Conservation (phyloP, 2,797 vertebrate species). For the Sphenodon punctatus region DNA sequence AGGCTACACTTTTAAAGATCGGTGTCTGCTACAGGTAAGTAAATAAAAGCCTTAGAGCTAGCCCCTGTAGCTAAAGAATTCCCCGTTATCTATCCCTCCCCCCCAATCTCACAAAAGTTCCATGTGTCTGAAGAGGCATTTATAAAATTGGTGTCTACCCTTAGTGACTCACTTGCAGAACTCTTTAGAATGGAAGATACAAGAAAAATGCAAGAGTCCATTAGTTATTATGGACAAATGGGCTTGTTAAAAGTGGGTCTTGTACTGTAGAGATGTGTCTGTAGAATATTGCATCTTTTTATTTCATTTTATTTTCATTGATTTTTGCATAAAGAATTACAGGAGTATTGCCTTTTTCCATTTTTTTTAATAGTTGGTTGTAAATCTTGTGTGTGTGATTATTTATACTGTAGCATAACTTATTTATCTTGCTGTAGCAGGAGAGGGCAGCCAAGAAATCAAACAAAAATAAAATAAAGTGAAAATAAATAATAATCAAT, state of each 20-base stretch:
- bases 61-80: no score
- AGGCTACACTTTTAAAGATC: constrained; percentile 93
- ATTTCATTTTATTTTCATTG: background rate
- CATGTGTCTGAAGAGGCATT: background rate
- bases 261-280: background rate
- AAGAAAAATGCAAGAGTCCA: background rate
- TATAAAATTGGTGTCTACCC: background rate
- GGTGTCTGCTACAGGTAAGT: constrained; percentile 94
- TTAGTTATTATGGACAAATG: background rate
- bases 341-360: background rate
- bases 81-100: no score
- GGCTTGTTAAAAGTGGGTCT: background rate
- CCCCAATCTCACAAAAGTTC: background rate
- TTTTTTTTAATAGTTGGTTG: background rate
- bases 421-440: no score
- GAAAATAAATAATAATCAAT: no score
- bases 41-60: background rate
- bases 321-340: background rate
- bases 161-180: background rate
- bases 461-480: no score
- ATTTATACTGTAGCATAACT: no score
- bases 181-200: background rate
- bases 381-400: no score
- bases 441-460: no score
- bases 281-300: background rate